Percentiles rank a stretch among this genome's conserved stretches.
Conservation (phyloP, 2,888 invertebrate species). For the Periphyllus acericola region DNA sequence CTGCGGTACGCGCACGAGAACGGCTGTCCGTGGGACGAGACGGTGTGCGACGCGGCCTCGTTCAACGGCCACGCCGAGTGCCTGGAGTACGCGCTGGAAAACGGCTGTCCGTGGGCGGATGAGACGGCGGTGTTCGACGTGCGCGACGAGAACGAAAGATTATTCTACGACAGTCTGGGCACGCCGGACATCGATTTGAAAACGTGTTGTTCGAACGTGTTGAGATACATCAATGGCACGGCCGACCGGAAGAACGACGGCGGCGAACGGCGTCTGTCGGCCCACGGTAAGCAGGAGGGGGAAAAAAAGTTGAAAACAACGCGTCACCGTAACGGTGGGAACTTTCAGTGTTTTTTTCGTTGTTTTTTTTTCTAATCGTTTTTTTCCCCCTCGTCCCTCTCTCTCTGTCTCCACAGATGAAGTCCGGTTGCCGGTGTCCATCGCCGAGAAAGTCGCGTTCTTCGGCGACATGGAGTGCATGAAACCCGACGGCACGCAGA, state of each 20-base stretch:
- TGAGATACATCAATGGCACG: not conserved
- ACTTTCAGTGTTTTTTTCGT: no score
- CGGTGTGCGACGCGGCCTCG: not conserved
- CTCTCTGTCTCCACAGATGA: rapidly evolving
- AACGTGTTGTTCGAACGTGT: not conserved
- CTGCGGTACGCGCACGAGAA: not conserved
- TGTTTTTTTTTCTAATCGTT: no score
- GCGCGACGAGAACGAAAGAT: not conserved
- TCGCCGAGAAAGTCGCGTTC: not conserved
- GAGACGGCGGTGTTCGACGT: no score
- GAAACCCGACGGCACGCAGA: not conserved
- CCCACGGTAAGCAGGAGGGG: not conserved
- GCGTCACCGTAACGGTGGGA: no score
- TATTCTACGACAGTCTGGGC: not conserved
- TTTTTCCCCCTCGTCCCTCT: no score
- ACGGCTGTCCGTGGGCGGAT: not conserved
- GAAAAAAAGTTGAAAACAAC: no score
- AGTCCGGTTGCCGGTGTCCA: not conserved
- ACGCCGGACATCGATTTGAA: not conserved
- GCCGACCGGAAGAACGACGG: not conserved
- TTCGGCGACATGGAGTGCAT: not conserved
- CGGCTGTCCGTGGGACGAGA: not conserved
- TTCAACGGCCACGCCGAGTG: not conserved
- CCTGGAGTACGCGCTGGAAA: not conserved
- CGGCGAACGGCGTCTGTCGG: no score